Evolutionary conservation across 2,113 vertebrate species (phyloP).

Genomic region (Mungos mungo): DNA sequence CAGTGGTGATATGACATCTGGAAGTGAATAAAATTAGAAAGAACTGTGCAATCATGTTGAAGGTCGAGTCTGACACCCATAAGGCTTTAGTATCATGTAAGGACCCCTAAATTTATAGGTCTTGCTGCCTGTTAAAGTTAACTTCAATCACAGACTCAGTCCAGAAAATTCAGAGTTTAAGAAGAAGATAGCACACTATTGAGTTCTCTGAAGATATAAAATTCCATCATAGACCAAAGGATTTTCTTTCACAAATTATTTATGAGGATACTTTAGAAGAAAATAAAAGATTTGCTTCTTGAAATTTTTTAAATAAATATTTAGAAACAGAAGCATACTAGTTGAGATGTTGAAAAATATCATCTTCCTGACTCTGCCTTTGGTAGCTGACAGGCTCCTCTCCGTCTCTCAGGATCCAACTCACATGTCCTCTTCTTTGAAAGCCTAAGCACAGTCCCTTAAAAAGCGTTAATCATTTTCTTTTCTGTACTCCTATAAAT

Average conservation of each 20-base stretch:
- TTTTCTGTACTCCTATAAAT: background rate
- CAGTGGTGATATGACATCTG: background rate
- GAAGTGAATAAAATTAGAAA: background rate
- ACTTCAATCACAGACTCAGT: background rate
- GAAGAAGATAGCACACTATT: background rate
- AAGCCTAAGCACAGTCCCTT: background rate
- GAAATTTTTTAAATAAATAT: background rate
- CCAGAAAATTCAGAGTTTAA: background rate
- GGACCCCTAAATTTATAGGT: background rate
- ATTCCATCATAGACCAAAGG: background rate
- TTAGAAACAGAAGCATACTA: background rate
- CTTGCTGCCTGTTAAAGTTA: background rate
- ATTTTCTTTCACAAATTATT: constrained; percentile 39
- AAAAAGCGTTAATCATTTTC: background rate
- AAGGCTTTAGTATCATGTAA: background rate
- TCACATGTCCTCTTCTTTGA: background rate
- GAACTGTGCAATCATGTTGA: background rate
- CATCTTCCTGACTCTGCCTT: background rate
- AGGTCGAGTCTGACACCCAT: background rate
- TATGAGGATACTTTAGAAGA: background rate
- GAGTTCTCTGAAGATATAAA: background rate
- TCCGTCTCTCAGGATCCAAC: background rate
- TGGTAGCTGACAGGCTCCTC: background rate
- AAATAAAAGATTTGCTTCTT: background rate
- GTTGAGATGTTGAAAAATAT: background rate